phyloP scores from a whole-genome alignment of 1,140 invertebrate species.

The Drosophila arizonae region DNA sequence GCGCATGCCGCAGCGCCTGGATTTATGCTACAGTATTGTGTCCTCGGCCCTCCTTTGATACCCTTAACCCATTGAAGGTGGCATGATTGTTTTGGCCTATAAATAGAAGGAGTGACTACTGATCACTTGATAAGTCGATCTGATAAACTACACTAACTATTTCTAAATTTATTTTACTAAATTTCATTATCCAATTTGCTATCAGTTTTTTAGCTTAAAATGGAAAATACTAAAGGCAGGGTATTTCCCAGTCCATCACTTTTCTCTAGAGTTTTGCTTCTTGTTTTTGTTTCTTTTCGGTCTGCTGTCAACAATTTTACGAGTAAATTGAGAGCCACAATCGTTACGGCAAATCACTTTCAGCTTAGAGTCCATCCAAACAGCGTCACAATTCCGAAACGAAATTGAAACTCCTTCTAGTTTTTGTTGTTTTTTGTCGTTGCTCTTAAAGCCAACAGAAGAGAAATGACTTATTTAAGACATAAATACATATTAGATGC shows the following conservation, averaged over 20 bases:
- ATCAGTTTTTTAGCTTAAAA: too few relatives aligned
- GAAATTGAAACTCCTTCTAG: constrained; percentile 33
- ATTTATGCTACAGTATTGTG: constrained; percentile 63
- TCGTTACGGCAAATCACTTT: constrained; percentile 73
- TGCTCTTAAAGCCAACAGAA: neutral
- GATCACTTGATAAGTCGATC: too few relatives aligned
- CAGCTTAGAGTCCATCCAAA: constrained; percentile 46
- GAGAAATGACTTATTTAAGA: neutral
- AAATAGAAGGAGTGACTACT: too few relatives aligned
- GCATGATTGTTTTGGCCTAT: too few relatives aligned
- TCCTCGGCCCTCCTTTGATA: constrained; percentile 7
- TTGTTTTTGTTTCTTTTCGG: constrained; percentile 24
- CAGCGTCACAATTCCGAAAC: constrained; percentile 14
- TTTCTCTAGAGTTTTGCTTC: constrained; percentile 3
- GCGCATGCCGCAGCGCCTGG: constrained; percentile 57
- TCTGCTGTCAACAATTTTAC: constrained; percentile 68
- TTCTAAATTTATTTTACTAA: too few relatives aligned
- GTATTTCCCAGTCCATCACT: neutral
- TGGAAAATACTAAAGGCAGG: too few relatives aligned
- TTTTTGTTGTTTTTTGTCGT: neutral
- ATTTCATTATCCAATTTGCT: neutral
- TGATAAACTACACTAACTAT: too few relatives aligned
- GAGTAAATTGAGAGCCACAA: constrained; percentile 70
- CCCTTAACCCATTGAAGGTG: too few relatives aligned
- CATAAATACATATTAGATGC: neutral